Conservation (phyloP, 1,140 invertebrate genomes). For the Onthophagus taurus region DNA sequence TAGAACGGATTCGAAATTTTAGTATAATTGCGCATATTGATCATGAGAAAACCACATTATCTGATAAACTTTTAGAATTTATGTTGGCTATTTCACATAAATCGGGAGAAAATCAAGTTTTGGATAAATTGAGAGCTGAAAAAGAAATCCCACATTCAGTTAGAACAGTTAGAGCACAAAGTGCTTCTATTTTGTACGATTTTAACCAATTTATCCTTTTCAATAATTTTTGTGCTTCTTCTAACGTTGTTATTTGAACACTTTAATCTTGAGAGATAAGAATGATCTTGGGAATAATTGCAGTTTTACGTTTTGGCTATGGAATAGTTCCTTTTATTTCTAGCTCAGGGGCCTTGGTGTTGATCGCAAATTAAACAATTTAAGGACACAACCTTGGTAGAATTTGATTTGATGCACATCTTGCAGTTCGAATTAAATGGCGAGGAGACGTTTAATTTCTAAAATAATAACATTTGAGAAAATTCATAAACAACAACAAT, state of each 20-base stretch:
- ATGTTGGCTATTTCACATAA: slow-evolving; percentile 73
- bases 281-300: slow-evolving; percentile 32
- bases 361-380: no score
- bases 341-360: no score
- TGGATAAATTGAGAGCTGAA: slow-evolving; percentile 86
- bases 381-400: no score
- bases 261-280: slow-evolving; percentile 26
- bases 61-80: slow-evolving; percentile 83
- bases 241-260: slow-evolving; percentile 30
- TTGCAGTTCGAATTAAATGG: no score
- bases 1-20: slow-evolving; percentile 81
- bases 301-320: slow-evolving; percentile 27
- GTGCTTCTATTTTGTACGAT: slow-evolving; percentile 77
- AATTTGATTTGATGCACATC: no score
- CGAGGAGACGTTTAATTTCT: no score
- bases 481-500: no score
- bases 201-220: slow-evolving; percentile 51
- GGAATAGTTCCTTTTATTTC: background rate
- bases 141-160: slow-evolving; percentile 85
- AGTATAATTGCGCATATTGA: slow-evolving; percentile 97
- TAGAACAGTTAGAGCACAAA: slow-evolving; percentile 99
- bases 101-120: slow-evolving; percentile 64
- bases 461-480: no score
- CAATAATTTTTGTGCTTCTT: slow-evolving; percentile 52
- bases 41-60: slow-evolving; percentile 94